Conservation (phyloP, 2,797 vertebrate genomes). For the Enteromius afrohamiltoni region DNA sequence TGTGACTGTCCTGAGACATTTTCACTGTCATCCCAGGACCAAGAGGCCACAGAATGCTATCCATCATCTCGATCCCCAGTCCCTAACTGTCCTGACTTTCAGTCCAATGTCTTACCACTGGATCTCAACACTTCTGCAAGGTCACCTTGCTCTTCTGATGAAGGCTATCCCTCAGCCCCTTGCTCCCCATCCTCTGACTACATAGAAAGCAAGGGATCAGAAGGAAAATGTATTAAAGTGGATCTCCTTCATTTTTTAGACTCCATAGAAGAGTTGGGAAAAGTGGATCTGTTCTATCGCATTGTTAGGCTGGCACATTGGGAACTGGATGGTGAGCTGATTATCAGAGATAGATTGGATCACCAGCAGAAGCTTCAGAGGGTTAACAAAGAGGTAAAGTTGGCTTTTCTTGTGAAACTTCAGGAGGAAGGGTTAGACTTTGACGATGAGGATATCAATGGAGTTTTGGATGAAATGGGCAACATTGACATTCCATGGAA, state of each 20-base stretch:
- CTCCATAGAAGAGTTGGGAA: slow-evolving; percentile 80
- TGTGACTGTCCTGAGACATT: slow-evolving; percentile 82
- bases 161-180: slow-evolving; percentile 81
- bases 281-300: slow-evolving; percentile 82
- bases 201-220: slow-evolving; percentile 69
- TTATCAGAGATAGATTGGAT: slow-evolving; percentile 77
- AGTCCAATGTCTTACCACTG: slow-evolving; percentile 65
- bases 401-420: slow-evolving; percentile 74
- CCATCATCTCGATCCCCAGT: slow-evolving; percentile 60
- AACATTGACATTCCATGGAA: slow-evolving; percentile 79
- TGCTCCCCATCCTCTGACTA: slow-evolving; percentile 78
- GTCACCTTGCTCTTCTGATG: slow-evolving; percentile 78
- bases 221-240: slow-evolving; percentile 70
- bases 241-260: slow-evolving; percentile 80
- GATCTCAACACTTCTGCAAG: slow-evolving; percentile 58
- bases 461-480: slow-evolving; percentile 78
- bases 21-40: slow-evolving; percentile 74
- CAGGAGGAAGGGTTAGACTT: slow-evolving; percentile 78
- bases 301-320: slow-evolving; percentile 79
- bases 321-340: slow-evolving; percentile 78
- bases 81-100: slow-evolving; percentile 68
- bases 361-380: slow-evolving; percentile 81
- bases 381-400: slow-evolving; percentile 79
- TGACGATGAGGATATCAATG: slow-evolving; percentile 76
- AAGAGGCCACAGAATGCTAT: slow-evolving; percentile 65